Evolutionary conservation across 2,888 invertebrate species (phyloP).

Genomic region (Sialis lutaria): DNA sequence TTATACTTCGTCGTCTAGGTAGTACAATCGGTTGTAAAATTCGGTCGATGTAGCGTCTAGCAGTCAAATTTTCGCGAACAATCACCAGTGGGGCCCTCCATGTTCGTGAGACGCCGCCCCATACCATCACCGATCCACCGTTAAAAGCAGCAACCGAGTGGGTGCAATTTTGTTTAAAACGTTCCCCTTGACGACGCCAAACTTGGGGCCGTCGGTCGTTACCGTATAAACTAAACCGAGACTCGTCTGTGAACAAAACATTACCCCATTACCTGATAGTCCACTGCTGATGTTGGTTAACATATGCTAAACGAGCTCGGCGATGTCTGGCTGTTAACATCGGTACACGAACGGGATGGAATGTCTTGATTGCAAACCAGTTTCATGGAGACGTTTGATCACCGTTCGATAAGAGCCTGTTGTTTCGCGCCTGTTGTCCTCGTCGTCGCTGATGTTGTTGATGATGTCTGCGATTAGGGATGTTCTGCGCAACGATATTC

Average conservation of each 20-base stretch:
- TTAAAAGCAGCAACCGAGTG: neutral
- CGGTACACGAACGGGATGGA: too few species aligned
- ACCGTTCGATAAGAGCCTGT: too few species aligned
- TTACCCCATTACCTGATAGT: neutral
- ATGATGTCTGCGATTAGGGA: too few species aligned
- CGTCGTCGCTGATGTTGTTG: too few species aligned
- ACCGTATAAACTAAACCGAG: neutral
- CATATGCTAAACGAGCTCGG: neutral
- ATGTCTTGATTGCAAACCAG: too few species aligned
- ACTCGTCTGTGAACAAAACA: constrained; percentile 1
- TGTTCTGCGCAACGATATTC: too few species aligned
- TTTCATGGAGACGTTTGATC: too few species aligned
- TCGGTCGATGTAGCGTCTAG: too few species aligned
- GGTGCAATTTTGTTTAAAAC: neutral
- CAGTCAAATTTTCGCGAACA: too few species aligned
- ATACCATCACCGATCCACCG: constrained; percentile 2
- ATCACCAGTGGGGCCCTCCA: neutral
- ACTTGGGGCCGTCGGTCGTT: neutral
- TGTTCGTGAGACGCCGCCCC: neutral
- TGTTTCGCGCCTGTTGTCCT: too few species aligned
- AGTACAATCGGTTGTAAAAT: too few species aligned
- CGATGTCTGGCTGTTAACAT: neutral
- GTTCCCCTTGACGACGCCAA: neutral
- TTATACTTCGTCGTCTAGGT: too few species aligned
- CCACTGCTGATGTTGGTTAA: neutral